These are phyloP conservation scores for Napeogenes sylphis DNA, from an alignment of 2,888 invertebrate genomes.

Conservation along the genomic window DNA sequence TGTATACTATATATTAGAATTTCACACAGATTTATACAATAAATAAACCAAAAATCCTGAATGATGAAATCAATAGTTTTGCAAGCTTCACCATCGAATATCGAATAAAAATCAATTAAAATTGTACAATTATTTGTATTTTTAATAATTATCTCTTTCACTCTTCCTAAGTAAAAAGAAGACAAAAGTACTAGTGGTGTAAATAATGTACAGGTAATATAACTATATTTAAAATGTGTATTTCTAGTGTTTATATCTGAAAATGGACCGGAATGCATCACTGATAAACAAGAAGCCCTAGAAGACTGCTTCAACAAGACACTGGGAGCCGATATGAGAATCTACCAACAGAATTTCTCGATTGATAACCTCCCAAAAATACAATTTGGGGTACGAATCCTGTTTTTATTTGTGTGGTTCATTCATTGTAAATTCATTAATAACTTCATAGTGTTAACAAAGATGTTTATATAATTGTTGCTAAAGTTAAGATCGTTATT, in stretches of 20 bases:
- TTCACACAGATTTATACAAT: too few relatives aligned
- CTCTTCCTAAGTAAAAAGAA: background rate
- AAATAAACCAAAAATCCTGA: too few relatives aligned
- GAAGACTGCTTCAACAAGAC: slow-evolving; percentile 81
- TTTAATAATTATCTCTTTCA: slow-evolving; percentile 14
- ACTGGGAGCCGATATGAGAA: slow-evolving; percentile 67
- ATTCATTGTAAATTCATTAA: background rate
- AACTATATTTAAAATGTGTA: slow-evolving; percentile 37
- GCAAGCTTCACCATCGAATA: background rate
- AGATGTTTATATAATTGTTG: too few relatives aligned
- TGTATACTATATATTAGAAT: too few relatives aligned
- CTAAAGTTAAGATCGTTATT: background rate
- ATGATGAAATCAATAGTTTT: background rate
- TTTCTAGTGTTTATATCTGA: slow-evolving; percentile 86
- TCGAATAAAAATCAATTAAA: background rate
- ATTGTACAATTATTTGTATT: background rate
- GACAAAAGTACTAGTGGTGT: too few relatives aligned
- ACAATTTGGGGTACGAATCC: slow-evolving; percentile 71
- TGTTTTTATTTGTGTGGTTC: background rate
- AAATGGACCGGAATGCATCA: slow-evolving; percentile 86
- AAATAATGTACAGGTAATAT: too few relatives aligned
- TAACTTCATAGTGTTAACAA: too few relatives aligned
- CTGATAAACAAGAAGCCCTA: slow-evolving; percentile 78
- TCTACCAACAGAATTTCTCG: slow-evolving; percentile 58
- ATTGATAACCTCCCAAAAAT: slow-evolving; percentile 78